phyloP scores from a whole-genome alignment of 2,888 invertebrate species.

The Epirrhoe tristata region DNA sequence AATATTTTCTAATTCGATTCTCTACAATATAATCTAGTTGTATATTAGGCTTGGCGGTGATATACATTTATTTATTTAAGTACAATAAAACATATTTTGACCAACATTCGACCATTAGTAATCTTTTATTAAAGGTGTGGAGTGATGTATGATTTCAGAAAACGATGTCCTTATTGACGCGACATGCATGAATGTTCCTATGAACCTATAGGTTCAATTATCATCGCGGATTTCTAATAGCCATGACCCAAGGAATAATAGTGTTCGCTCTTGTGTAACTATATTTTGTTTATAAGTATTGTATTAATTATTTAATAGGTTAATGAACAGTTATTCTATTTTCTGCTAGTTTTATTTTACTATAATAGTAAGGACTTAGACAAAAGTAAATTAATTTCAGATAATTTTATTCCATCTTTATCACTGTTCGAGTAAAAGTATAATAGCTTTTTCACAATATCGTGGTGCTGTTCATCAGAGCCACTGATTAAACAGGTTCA shows the following conservation, averaged over 20 bases:
- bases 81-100: too few relatives aligned
- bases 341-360: not conserved
- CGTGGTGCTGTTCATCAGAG: not conserved
- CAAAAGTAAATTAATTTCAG: not conserved
- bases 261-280: not conserved
- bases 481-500: not conserved
- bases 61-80: slow-evolving; percentile 1
- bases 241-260: not conserved
- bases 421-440: not conserved
- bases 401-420: not conserved
- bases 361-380: not conserved
- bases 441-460: not conserved
- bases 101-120: too few relatives aligned
- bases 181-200: too few relatives aligned
- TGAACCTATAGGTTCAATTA: too few relatives aligned
- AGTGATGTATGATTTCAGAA: too few relatives aligned
- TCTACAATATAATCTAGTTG: slow-evolving; percentile 22
- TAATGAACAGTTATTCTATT: too few relatives aligned
- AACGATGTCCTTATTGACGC: too few relatives aligned
- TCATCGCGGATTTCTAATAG: too few relatives aligned
- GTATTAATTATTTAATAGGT: not conserved
- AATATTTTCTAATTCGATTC: slow-evolving; percentile 41
- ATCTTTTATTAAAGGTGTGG: too few relatives aligned
- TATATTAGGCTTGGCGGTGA: slow-evolving; percentile 16
- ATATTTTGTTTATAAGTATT: not conserved